A percentile compares a stretch with the other conserved stretches of the same genome.
Evolutionary conservation across 2,113 vertebrate genomes (phyloP).

Genomic region (Choloepus hoffmanni): DNA sequence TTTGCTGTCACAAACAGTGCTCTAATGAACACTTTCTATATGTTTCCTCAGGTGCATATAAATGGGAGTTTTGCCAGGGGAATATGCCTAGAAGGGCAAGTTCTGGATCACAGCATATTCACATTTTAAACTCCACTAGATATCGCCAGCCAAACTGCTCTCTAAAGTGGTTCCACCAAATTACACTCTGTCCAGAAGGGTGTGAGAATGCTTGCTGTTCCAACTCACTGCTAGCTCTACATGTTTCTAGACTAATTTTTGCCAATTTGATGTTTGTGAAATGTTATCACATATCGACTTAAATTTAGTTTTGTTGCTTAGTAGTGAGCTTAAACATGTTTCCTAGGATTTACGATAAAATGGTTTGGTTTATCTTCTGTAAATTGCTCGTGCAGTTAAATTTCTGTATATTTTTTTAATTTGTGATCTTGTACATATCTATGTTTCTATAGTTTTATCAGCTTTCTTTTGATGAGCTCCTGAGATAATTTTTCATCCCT

Average conservation of each 20-base stretch:
- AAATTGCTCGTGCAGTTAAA: neutral
- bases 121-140: neutral
- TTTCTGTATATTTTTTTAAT: neutral
- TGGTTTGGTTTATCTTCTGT: neutral
- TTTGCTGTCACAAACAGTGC: neutral
- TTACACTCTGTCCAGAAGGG: neutral
- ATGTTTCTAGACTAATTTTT: conserved; percentile 3
- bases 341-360: neutral
- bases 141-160: neutral
- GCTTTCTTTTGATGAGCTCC: neutral
- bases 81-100: neutral
- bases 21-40: neutral
- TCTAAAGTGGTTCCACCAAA: neutral
- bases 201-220: neutral
- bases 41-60: neutral
- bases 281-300: neutral
- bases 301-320: neutral
- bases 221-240: neutral
- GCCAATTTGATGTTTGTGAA: neutral
- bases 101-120: neutral
- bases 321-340: neutral
- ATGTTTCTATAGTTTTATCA: neutral
- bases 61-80: neutral
- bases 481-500: neutral
- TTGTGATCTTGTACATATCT: neutral